These are phyloP conservation scores for Apamea monoglypha DNA, from an alignment of 2,888 invertebrate species.

Conservation along the genomic window DNA sequence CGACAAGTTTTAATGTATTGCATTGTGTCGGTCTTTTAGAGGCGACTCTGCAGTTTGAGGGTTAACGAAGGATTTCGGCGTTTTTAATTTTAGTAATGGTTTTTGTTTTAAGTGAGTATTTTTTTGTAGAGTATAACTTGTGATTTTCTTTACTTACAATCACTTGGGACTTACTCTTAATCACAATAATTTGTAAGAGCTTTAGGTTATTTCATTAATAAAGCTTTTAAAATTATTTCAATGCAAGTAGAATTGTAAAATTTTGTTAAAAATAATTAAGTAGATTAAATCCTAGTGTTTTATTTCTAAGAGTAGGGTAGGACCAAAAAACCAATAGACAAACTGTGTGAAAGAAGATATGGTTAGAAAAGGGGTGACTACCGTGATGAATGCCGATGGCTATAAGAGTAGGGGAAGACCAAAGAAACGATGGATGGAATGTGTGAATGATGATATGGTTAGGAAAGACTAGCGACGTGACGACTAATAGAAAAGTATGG, in stretches of 20 bases:
- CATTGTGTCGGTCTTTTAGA: conserved; percentile 36
- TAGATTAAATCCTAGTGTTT: background rate
- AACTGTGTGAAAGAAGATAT: background rate
- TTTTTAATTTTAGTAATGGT: conserved; percentile 35
- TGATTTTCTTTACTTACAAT: background rate
- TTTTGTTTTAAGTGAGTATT: background rate
- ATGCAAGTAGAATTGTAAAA: background rate
- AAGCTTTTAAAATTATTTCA: background rate
- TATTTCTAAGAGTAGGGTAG: background rate
- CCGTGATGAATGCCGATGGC: too few relatives aligned
- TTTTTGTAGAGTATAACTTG: background rate
- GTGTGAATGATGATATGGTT: background rate
- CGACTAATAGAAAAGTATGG: too few relatives aligned
- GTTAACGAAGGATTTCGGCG: conserved; percentile 15
- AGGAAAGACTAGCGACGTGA: background rate
- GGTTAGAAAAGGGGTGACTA: background rate
- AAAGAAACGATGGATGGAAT: background rate
- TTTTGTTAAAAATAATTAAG: background rate
- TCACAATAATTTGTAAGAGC: background rate
- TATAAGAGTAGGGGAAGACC: background rate
- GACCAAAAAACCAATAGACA: background rate
- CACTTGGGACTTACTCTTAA: background rate
- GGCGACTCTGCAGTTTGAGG: conserved; percentile 13
- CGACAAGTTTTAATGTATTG: conserved; percentile 59
- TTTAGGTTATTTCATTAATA: background rate